These are phyloP conservation scores for Cephus nigrinus DNA, from an alignment of 2,888 invertebrate genomes.

Conservation along the genomic window DNA sequence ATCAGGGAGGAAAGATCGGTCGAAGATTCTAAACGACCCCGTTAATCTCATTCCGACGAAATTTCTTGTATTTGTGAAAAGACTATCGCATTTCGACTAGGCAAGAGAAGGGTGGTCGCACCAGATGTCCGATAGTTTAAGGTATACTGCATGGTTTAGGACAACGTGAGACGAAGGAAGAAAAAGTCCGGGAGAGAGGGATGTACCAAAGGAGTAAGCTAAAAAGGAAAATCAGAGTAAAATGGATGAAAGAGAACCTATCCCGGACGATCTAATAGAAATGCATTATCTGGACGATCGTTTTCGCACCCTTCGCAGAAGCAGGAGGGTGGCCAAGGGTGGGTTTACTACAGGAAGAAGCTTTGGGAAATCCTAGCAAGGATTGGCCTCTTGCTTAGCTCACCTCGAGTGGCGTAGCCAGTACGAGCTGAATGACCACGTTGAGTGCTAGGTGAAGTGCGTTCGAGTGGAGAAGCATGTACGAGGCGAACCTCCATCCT, in stretches of 20 bases:
- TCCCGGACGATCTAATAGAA: not conserved
- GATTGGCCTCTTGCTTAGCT: conserved; percentile 29
- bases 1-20: not conserved
- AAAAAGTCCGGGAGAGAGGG: not conserved
- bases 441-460: conserved; percentile 82
- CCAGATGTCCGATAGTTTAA: not conserved
- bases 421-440: conserved; percentile 74
- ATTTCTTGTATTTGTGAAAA: not conserved
- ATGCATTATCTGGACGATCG: not conserved
- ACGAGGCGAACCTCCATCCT: conserved; percentile 83
- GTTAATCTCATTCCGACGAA: not conserved
- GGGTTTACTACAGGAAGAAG: not conserved
- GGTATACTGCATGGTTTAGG: not conserved
- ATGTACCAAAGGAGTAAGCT: not conserved
- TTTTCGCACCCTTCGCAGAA: not conserved
- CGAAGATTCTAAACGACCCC: not conserved
- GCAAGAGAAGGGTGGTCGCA: not conserved
- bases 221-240: not conserved
- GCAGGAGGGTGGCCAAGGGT: not conserved
- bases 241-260: not conserved
- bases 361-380: not conserved
- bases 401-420: conserved; percentile 62
- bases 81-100: not conserved
- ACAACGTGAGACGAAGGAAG: not conserved
- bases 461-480: conserved; percentile 84